Evolutionary conservation across 2,113 vertebrate species (phyloP), one percentile per base, ranked within the genome.

Genomic region (Aleadryas rufinucha): DNA sequence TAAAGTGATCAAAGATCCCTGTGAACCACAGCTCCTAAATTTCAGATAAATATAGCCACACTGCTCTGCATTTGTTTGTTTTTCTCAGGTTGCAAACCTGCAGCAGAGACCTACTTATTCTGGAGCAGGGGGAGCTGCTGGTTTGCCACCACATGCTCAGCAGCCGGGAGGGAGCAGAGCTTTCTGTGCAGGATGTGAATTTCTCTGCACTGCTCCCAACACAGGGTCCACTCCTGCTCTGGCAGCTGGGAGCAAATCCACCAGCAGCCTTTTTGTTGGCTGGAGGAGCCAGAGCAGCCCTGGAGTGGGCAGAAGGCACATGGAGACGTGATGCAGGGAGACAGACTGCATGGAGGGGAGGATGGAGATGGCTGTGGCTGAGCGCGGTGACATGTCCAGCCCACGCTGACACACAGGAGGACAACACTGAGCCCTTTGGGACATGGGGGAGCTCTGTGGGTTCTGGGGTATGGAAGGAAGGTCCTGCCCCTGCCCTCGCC

Each of bases 1-100:
- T 90, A 10, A 84, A 95, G 23, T 92, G 95, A 97, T 97, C 96
- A 97, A 97, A 96, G 96, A 12, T 92, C 50, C 59, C 90, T 66
- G 68, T 39, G 33, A 97, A 49, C 44, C 68, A 70, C 64, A 89
- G 52, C 83, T 81, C 59, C 91, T 28, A n/a, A 77, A 52, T 84
- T 93, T 70, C 88, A 80, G 92, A 86, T 94, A 96, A 96, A 97
- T 95, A 91, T 96, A 93, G 75, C 59, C 63, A 31, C 0, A 0
- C n/a, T 45, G 85, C 90, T 94, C 86, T 78, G 72, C 85, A 42
- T 87, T 85, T 86, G 72, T 92, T 93, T 97, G 85, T 94, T 91
- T 93, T 86, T 72, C 49, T 83, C 80, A 71, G 85, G 85, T 95
- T 81, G 92, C 76, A 96, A 90, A 84, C 72, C 86, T 95, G 90